Percentiles rank a stretch among this genome's conserved stretches.
These are phyloP conservation scores for Diphyllodes magnificus DNA, from an alignment of 2,113 vertebrate species.

Conservation along the genomic window DNA sequence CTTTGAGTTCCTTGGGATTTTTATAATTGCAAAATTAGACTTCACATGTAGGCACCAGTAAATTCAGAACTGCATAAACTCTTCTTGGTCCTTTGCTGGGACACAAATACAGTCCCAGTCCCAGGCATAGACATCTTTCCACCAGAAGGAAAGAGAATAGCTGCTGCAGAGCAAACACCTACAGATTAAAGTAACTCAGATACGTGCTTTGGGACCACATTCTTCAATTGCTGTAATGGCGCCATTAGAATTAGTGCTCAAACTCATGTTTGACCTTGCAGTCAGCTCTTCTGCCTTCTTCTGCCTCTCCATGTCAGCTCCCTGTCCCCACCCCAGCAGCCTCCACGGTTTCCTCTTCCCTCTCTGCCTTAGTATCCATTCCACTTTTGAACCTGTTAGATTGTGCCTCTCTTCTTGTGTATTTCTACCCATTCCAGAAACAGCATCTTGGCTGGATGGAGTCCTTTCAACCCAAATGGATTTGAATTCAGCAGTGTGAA, in stretches of 20 bases:
- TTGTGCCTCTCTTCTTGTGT: not conserved
- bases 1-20: not conserved
- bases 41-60: not conserved
- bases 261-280: not conserved
- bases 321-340: not conserved
- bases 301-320: not conserved
- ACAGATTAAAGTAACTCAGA: not conserved
- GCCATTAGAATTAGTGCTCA: not conserved
- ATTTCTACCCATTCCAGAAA: not conserved
- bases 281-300: not conserved
- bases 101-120: not conserved
- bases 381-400: not conserved
- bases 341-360: not conserved
- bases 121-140: not conserved
- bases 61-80: not conserved
- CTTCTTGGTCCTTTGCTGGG: not conserved
- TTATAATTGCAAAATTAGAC: not conserved
- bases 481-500: not conserved
- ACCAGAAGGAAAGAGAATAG: not conserved
- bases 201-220: accelerated
- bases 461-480: not conserved
- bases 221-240: not conserved
- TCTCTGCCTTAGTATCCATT: not conserved
- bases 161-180: not conserved
- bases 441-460: not conserved